Base-by-base conservation (phyloP, 2,888 invertebrate species). In the Pachliopta kotzebuea region DNA sequence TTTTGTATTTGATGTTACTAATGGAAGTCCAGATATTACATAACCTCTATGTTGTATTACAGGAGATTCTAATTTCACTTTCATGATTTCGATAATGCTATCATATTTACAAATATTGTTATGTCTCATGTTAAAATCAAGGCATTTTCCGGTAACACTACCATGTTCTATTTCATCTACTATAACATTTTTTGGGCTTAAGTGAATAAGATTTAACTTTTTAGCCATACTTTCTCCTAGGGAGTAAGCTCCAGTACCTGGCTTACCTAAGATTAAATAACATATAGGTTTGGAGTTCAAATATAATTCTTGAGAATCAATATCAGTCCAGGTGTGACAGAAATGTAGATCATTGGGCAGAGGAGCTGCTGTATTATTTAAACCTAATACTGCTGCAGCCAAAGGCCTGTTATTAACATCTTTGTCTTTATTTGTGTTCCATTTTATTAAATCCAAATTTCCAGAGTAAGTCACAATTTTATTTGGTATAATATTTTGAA, bases 11-110 rank as follows among this genome's bases (percentile, higher is more conserved):
- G 91, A 88, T 3, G 92, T 88, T n/a, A 94, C 86, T 49, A 95
- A 76, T 23, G 95, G 95, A 67, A 95, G 82, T 9, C 94, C 95
- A 65, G 94, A 93, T 69, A 95, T 78, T 3, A 95, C 90, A 85
- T 93, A 95, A 11, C 95, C 95, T 74, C 93, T 85, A 73, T 94
- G 93, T 71, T 83, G 77, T 20, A 93, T 86, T 29, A 89, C 86
- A 63, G 90, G 85, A 23, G 90, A 90, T 56, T 86, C 78, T 1
- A 94, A 69, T 73, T 94, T 92, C 60, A 80, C 81, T 70, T 92
- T 85, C 17, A 95, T 77, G 23, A 94, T 81, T 68, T 88, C 76
- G 58, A 93, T 71, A 31, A 94, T 83, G 6, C 88, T 77, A 69
- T 93, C 88, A 68, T 85, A 86, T 54, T 88, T 88, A 63, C 94